Evolutionary conservation across 2,113 vertebrate genomes (phyloP), one percentile per base, ranked within the genome.

Genomic region (Prochilodus magdalenae): DNA sequence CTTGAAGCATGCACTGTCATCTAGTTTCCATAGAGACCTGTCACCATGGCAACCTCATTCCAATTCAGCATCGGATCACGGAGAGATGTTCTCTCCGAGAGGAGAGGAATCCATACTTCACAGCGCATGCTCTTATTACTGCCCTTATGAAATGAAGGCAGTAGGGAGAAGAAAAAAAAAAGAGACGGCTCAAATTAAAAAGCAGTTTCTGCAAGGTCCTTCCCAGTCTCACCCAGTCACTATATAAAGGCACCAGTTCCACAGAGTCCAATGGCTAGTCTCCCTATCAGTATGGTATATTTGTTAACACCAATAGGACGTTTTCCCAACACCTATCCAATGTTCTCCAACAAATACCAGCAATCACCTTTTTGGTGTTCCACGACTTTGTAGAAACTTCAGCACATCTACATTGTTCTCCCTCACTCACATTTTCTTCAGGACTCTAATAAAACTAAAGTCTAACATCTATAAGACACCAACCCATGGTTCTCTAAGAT

Each of bases 21-120:
- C 71, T 57, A 79, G 84, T 86, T 87, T 80, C 82, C 59, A 83
- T 83, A 84, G 83, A 79, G 78, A 82, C 80, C 71, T 18, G 83
- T 88, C 73, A 62, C 60, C 75, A 88, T 88, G 83, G 81, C 80
- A 89, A 89, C 88, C 73, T 57, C 47, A n/a, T 29, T 82, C 73
- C 70, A 62, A 75, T 71, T 83, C 82, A 79, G 72, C 71, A 57
- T 69, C 47, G 73, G 63, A 82, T 16, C 47, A 59, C 55, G 40
- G 11, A 40, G 53, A 74, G 16, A 40, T 12, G 18, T 18, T 75
- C 29, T 72, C 18, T 65, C 29, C 15, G 24, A n/a, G 69, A 4
- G 59, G 24, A 33, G 55, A 85, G 60, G 14, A 69, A 65, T 65
- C 44, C n/a, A 62, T 59, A 55, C 53, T 81, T 66, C 72, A 69